A percentile compares a stretch with the other conserved stretches of the same genome.
phyloP scores from a whole-genome alignment of 2,113 vertebrate species.

The Agapornis roseicollis region DNA sequence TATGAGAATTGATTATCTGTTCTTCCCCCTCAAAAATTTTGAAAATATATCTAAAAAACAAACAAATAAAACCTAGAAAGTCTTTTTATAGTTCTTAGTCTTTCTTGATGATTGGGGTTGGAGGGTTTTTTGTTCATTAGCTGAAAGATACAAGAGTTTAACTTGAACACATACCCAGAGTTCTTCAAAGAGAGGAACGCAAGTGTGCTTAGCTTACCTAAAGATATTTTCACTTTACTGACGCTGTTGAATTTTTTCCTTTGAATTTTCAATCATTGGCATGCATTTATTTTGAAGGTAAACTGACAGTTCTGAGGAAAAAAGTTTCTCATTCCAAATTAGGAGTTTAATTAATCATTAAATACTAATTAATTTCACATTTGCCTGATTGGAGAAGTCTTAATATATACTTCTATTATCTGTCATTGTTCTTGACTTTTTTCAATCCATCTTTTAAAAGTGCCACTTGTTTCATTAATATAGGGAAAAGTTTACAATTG shows the following conservation, averaged over 20 bases:
- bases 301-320: background rate
- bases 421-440: background rate
- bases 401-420: background rate
- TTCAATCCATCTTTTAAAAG: background rate
- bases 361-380: background rate
- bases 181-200: background rate
- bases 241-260: background rate
- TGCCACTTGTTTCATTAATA: background rate
- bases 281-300: background rate
- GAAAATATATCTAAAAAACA: background rate
- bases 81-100: background rate
- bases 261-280: background rate
- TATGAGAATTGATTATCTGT: background rate
- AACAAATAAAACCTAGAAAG: background rate
- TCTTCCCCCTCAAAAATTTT: fast-evolving
- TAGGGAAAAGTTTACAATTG: background rate
- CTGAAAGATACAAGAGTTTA: background rate
- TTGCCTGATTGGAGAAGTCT: background rate
- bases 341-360: background rate
- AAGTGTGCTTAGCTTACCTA: fast-evolving
- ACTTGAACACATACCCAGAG: background rate
- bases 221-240: background rate
- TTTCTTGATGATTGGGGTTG: background rate
- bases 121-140: background rate
- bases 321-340: background rate